Conservation (phyloP, 2,888 invertebrate species). For the Eupithecia insigniata region DNA sequence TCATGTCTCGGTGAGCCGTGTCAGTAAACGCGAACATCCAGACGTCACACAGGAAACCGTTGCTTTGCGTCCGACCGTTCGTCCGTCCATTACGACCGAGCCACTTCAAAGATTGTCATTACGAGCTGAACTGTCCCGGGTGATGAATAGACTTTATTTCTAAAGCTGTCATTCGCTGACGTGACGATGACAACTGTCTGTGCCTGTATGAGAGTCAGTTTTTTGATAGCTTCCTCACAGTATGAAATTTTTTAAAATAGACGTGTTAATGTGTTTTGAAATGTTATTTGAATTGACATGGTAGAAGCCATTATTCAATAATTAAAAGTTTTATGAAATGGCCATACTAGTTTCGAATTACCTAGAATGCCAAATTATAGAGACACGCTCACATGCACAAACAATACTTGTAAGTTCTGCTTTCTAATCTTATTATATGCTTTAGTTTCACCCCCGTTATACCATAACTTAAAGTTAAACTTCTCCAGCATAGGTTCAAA, state of each 20-base stretch:
- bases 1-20: background rate
- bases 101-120: slow-evolving; percentile 72
- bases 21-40: slow-evolving; percentile 27
- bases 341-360: background rate
- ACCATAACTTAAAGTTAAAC: background rate
- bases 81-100: slow-evolving; percentile 55
- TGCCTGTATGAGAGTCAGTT: background rate
- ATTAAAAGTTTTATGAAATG: background rate
- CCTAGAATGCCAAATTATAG: background rate
- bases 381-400: background rate
- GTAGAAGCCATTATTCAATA: background rate
- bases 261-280: background rate
- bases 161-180: slow-evolving; percentile 56
- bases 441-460: background rate
- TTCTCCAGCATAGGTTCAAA: slow-evolving; percentile 8
- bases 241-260: background rate
- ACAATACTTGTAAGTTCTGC: background rate
- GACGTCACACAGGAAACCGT: slow-evolving; percentile 36
- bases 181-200: slow-evolving; percentile 38
- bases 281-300: background rate
- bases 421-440: background rate
- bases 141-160: slow-evolving; percentile 70
- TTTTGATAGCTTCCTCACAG: background rate
- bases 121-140: slow-evolving; percentile 58
- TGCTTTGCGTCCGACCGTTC: slow-evolving; percentile 59